Percentiles rank a stretch among this genome's conserved stretches.
These are phyloP conservation scores for Megaleporinus macrocephalus DNA, from an alignment of 2,113 vertebrate species.

Conservation along the genomic window DNA sequence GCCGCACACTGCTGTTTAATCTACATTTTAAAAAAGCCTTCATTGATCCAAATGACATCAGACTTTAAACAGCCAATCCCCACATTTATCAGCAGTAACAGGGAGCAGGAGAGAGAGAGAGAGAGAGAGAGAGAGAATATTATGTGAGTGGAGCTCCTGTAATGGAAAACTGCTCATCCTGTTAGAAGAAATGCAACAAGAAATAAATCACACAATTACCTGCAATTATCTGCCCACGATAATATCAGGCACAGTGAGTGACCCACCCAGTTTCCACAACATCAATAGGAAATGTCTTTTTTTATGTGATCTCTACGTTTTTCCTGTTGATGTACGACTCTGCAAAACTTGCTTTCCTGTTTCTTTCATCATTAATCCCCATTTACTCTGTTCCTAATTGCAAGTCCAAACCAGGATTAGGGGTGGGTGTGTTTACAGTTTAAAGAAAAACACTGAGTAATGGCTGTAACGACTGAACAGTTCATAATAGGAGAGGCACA, in stretches of 20 bases:
- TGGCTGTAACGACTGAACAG: too few relatives aligned
- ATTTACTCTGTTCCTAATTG: too few relatives aligned
- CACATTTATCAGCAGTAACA: background rate
- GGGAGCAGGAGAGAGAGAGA: background rate
- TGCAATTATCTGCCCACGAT: too few relatives aligned
- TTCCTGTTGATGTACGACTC: background rate
- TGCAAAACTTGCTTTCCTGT: background rate
- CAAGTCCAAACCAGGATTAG: too few relatives aligned
- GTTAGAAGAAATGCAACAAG: background rate
- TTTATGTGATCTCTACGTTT: background rate
- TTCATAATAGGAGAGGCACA: too few relatives aligned
- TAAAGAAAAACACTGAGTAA: too few relatives aligned
- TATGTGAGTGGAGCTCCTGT: too few relatives aligned
- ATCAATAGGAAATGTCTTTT: background rate
- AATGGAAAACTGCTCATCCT: background rate
- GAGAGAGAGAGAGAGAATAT: background rate
- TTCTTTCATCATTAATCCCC: too few relatives aligned
- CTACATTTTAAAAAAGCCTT: conserved; percentile 6
- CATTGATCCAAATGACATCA: conserved; percentile 33
- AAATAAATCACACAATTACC: too few relatives aligned
- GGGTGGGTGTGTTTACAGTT: too few relatives aligned
- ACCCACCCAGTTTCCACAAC: background rate
- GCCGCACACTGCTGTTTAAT: background rate
- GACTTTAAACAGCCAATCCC: conserved; percentile 12
- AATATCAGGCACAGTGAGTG: background rate